These are phyloP conservation scores for Limosa lapponica DNA, from an alignment of 2,797 vertebrate genomes.

Conservation along the genomic window DNA sequence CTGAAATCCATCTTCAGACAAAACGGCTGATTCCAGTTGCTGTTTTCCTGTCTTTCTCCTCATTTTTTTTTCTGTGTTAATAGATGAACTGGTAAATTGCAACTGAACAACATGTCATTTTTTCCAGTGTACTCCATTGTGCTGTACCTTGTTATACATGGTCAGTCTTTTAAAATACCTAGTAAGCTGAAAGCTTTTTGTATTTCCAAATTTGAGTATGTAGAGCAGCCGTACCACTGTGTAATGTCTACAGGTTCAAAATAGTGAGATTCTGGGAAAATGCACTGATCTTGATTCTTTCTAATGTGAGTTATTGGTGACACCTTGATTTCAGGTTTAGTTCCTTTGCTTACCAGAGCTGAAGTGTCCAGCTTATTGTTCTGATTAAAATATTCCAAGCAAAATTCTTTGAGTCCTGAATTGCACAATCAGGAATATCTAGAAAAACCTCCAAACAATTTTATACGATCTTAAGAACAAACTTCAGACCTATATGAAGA, in stretches of 20 bases:
- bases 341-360: neutral
- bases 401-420: neutral
- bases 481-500: neutral
- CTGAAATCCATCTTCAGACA: neutral
- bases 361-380: neutral
- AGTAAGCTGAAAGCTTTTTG: neutral
- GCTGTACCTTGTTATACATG: neutral
- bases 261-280: neutral
- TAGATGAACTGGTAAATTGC: neutral
- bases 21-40: neutral
- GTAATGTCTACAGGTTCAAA: neutral
- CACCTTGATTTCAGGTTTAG: neutral
- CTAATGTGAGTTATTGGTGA: neutral
- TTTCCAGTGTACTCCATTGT: neutral
- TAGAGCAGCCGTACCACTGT: neutral
- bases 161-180: neutral
- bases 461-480: neutral
- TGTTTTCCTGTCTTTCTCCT: neutral
- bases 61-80: neutral
- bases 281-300: neutral
- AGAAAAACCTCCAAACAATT: neutral
- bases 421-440: neutral
- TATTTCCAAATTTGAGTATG: neutral
- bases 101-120: neutral
- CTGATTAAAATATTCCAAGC: neutral